Percentiles rank a stretch among this genome's conserved stretches.
These are phyloP conservation scores for Paramormyrops kingsleyae DNA, from an alignment of 2,113 vertebrate genomes.

Conservation along the genomic window DNA sequence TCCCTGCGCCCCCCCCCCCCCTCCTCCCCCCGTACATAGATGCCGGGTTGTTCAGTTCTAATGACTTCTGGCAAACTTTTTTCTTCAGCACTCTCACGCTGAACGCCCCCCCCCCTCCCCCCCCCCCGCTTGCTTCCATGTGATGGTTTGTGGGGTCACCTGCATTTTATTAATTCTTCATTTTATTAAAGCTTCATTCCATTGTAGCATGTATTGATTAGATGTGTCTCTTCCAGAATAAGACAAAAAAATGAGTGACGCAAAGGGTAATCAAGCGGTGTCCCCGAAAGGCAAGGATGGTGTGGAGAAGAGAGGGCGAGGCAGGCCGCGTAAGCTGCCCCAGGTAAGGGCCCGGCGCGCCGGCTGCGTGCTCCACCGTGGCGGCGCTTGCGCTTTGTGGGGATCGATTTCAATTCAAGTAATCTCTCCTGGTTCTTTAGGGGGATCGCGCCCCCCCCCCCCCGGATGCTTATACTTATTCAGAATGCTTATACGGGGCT, in stretches of 20 bases:
- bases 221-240: constrained; percentile 32
- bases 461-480: background rate
- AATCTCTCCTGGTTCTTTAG: background rate
- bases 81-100: too few relatives aligned
- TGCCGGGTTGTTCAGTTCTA: background rate
- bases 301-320: constrained; percentile 87
- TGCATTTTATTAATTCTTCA: background rate
- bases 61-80: background rate
- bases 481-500: background rate
- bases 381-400: constrained; percentile 26
- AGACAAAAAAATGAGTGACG: constrained; percentile 75
- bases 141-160: background rate
- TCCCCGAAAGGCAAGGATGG: constrained; percentile 84
- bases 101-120: too few relatives aligned
- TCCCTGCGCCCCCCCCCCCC: background rate
- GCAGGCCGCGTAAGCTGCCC: constrained; percentile 84
- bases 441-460: background rate
- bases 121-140: too few relatives aligned
- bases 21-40: background rate
- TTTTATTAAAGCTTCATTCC: too few relatives aligned
- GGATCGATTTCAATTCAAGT: background rate
- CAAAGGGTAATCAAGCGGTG: constrained; percentile 71
- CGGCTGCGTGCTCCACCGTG: constrained; percentile 9
- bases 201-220: background rate
- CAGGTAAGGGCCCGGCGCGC: constrained; percentile 55